Evolutionary conservation across 2,888 invertebrate genomes (phyloP).

Genomic region (Trachelus stipa): DNA sequence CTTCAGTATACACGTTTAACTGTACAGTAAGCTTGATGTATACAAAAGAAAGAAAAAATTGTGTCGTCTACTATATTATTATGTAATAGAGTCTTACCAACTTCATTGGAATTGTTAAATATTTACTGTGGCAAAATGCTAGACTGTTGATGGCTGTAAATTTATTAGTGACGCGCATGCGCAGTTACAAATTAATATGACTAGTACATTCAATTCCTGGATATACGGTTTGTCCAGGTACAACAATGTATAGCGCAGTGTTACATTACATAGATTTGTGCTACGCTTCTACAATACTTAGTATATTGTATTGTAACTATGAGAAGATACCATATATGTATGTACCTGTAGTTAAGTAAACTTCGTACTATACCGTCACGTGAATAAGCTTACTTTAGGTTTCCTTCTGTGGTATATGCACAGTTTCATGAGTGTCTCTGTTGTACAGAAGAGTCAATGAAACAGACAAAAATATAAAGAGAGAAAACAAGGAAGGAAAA

Average conservation of each 20-base stretch:
- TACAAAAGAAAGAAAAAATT: background rate
- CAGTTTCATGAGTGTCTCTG: background rate
- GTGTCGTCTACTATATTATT: background rate
- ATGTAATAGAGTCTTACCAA: background rate
- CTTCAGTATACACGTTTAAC: background rate
- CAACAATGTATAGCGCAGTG: background rate
- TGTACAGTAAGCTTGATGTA: background rate
- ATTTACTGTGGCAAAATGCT: background rate
- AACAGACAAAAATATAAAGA: slow-evolving; percentile 7
- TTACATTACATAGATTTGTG: background rate
- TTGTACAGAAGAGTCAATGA: background rate
- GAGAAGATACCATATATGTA: background rate
- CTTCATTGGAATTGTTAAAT: background rate
- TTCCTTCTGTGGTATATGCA: too few species aligned
- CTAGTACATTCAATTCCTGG: background rate
- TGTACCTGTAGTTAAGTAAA: background rate
- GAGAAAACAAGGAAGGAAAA: slow-evolving; percentile 8
- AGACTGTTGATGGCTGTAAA: background rate
- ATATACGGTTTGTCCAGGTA: background rate
- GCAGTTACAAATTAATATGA: background rate
- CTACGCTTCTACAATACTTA: background rate
- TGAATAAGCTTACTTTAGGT: background rate
- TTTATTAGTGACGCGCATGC: background rate
- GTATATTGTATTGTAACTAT: background rate
- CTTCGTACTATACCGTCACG: background rate